phyloP scores from a whole-genome alignment of 2,888 invertebrate species.

The Hyles lineata region DNA sequence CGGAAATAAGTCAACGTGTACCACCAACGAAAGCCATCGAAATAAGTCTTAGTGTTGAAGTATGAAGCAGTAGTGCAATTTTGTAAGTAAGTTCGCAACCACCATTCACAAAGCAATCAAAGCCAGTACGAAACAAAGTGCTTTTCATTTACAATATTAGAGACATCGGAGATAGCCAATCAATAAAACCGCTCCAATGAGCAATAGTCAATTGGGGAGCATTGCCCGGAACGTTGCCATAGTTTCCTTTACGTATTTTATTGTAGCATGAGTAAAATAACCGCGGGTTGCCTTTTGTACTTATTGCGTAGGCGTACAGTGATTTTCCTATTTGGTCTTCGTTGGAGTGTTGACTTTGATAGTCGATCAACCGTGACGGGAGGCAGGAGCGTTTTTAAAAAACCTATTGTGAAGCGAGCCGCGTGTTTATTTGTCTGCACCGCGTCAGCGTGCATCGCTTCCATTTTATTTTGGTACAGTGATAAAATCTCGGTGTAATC shows the following conservation, averaged over 20 bases:
- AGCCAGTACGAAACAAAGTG: constrained; percentile 8
- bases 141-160: constrained; percentile 23
- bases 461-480: not conserved
- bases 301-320: constrained; percentile 35
- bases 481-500: not conserved
- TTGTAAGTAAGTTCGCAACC: not conserved
- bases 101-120: not conserved
- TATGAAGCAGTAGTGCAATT: not conserved
- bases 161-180: constrained; percentile 18
- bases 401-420: not conserved
- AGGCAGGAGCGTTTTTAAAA: constrained; percentile 26
- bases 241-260: constrained; percentile 16
- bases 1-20: too few relatives aligned
- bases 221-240: constrained; percentile 11
- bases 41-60: not conserved
- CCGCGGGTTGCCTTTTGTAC: constrained; percentile 39
- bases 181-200: constrained; percentile 17
- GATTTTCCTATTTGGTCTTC: constrained; percentile 37
- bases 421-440: constrained; percentile 31
- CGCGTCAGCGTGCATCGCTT: not conserved
- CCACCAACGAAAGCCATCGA: too few relatives aligned
- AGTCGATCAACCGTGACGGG: constrained; percentile 39
- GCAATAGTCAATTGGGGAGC: constrained; percentile 11
- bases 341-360: constrained; percentile 41
- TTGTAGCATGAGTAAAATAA: constrained; percentile 30